These are phyloP conservation scores for Axis porcinus DNA, from an alignment of 2,113 vertebrate species.

Conservation along the genomic window DNA sequence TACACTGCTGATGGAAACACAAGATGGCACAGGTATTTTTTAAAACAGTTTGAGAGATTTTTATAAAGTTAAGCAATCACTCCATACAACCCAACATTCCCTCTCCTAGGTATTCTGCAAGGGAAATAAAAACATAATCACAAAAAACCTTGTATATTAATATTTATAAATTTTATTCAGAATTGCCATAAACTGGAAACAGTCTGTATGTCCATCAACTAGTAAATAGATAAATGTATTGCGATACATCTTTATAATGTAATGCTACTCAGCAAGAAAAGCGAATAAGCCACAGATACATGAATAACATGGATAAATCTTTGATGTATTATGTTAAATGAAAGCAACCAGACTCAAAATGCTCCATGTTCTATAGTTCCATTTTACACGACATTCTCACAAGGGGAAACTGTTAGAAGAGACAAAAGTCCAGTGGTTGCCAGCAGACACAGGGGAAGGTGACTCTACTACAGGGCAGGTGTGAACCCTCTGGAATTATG, in stretches of 20 bases:
- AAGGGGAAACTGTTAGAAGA: not conserved
- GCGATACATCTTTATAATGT: not conserved
- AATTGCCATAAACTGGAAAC: not conserved
- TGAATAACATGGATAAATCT: not conserved
- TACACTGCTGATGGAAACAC: not conserved
- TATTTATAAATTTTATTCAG: not conserved
- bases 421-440: not conserved
- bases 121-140: not conserved
- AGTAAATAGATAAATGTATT: not conserved
- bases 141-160: not conserved
- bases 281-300: not conserved
- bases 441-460: not conserved
- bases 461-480: fast-evolving
- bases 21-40: not conserved
- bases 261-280: not conserved
- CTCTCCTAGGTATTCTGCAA: not conserved
- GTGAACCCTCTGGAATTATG: not conserved
- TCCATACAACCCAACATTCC: not conserved
- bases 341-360: not conserved
- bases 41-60: not conserved
- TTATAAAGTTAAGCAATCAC: not conserved
- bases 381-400: not conserved
- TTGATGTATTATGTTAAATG: not conserved
- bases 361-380: not conserved
- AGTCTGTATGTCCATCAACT: not conserved